Evolutionary conservation across 2,113 vertebrate genomes (phyloP).

Genomic region (Larimichthys polyactis): DNA sequence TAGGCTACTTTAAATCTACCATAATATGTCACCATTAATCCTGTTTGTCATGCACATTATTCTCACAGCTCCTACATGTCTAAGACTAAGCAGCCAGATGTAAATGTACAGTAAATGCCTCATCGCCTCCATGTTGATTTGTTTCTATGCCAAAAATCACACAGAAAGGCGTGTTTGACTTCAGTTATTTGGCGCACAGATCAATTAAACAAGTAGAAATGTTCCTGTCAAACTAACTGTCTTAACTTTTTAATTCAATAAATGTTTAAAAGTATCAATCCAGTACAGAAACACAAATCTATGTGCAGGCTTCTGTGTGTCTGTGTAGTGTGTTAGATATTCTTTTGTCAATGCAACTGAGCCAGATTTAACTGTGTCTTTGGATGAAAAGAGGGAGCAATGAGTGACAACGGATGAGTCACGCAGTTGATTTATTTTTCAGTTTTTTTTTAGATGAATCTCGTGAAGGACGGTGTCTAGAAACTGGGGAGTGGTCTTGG

Average conservation of each 20-base stretch:
- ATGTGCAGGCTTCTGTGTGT: neutral
- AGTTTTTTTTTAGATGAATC: conserved; percentile 18
- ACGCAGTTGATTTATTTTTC: conserved; percentile 8
- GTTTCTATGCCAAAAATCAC: neutral
- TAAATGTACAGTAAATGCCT: conserved; percentile 10
- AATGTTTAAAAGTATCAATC: neutral
- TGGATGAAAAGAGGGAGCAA: conserved; percentile 19
- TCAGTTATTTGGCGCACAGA: neutral
- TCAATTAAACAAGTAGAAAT: neutral
- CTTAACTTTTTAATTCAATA: neutral
- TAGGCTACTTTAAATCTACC: neutral
- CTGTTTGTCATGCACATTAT: conserved; percentile 10
- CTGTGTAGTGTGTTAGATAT: neutral
- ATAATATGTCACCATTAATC: conserved; percentile 28
- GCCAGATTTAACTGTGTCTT: conserved; percentile 24
- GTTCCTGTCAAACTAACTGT: neutral
- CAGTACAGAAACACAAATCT: neutral
- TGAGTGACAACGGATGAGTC: conserved; percentile 9
- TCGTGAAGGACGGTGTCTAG: neutral
- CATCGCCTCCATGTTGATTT: neutral
- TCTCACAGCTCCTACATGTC: neutral
- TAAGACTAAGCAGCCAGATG: conserved; percentile 4
- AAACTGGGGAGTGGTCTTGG: conserved; percentile 1
- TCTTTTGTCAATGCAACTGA: conserved; percentile 19
- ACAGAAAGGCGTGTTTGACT: neutral